Percentiles rank a stretch among this genome's conserved stretches.
Conservation (phyloP, 2,113 vertebrate species). For the Agelaius tricolor region DNA sequence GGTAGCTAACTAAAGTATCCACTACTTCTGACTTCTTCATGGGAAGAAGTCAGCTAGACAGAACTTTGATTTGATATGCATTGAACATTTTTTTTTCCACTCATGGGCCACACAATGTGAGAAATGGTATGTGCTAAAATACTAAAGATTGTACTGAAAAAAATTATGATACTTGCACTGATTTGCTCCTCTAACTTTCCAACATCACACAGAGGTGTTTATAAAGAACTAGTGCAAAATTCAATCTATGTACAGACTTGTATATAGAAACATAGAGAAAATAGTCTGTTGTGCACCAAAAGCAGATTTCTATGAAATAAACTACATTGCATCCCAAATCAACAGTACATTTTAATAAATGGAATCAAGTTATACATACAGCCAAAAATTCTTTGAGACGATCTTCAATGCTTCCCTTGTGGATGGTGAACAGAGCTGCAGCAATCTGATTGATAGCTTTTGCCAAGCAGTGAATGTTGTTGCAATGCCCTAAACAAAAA, state of each 20-base stretch:
- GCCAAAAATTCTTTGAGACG: slow-evolving; percentile 98
- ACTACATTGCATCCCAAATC: background rate
- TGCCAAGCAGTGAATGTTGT: slow-evolving; percentile 99
- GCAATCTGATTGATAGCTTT: slow-evolving; percentile 99
- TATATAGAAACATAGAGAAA: background rate
- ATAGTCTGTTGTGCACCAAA: background rate
- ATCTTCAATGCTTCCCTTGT: slow-evolving; percentile 99
- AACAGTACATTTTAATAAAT: background rate
- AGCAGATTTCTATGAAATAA: background rate
- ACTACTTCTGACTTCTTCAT: too few relatives aligned
- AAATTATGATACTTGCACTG: background rate
- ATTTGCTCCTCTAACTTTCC: background rate
- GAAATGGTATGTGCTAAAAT: background rate
- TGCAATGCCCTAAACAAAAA: slow-evolving; percentile 90
- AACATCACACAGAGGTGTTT: background rate
- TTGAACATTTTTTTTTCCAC: background rate
- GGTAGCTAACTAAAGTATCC: background rate
- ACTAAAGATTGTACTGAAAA: background rate
- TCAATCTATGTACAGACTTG: background rate
- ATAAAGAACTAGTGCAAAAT: background rate
- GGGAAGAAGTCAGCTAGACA: background rate
- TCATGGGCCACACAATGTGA: background rate
- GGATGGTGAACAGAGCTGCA: slow-evolving; percentile 97
- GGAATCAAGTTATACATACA: slow-evolving; percentile 76
- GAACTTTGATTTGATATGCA: background rate